phyloP scores from a whole-genome alignment of 2,113 vertebrate genomes.

The Leptobrachium ailaonicum region DNA sequence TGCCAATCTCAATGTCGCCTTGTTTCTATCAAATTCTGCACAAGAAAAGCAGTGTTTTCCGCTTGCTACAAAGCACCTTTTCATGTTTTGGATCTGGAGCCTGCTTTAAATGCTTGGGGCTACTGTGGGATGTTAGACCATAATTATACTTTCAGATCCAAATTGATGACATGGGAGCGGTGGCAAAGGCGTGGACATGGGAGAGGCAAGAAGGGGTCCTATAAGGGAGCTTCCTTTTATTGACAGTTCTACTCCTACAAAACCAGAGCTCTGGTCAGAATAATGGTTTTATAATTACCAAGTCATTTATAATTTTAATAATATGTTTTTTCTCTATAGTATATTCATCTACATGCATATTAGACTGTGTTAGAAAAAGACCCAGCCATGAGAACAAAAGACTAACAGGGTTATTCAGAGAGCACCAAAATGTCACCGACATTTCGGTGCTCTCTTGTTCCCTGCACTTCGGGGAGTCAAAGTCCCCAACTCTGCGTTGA shows the following conservation, averaged over 20 bases:
- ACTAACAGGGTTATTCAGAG: too few species aligned
- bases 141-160: conserved; percentile 53
- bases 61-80: conserved; percentile 34
- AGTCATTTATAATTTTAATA: neutral
- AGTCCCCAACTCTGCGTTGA: too few species aligned
- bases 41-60: conserved; percentile 21
- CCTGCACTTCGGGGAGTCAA: too few species aligned
- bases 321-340: neutral
- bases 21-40: conserved; percentile 6
- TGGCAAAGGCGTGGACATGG: conserved; percentile 31
- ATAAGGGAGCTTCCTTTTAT: neutral
- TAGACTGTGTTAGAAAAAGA: too few species aligned
- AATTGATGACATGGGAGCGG: conserved; percentile 48
- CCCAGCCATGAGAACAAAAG: too few species aligned
- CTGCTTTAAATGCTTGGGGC: conserved; percentile 37
- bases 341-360: too few species aligned
- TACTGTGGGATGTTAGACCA: conserved; percentile 67
- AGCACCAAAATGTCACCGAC: too few species aligned
- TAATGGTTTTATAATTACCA: neutral
- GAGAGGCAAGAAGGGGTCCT: conserved; percentile 18
- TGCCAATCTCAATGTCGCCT: neutral
- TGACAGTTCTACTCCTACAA: neutral
- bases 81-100: conserved; percentile 11
- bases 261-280: neutral
- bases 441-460: too few species aligned